phyloP scores from a whole-genome alignment of 2,888 invertebrate genomes.

The Lepeophtheirus nordmannii region DNA sequence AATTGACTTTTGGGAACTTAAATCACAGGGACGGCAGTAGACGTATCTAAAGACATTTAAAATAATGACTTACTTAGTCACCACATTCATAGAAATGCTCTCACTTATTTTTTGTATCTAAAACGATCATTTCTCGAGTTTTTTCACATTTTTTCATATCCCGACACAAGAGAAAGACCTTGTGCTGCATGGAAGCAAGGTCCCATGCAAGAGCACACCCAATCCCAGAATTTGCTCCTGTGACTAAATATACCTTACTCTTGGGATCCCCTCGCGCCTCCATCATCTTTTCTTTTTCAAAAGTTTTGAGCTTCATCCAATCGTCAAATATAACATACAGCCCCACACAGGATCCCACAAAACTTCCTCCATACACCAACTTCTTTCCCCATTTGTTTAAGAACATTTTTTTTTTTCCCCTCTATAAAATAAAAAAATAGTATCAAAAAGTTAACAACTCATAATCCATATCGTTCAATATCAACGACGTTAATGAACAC shows the following conservation, averaged over 20 bases:
- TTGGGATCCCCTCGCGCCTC: not conserved
- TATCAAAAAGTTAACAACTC: not conserved
- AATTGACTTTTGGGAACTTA: constrained; percentile 11
- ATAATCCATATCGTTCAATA: not conserved
- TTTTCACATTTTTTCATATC: constrained; percentile 20
- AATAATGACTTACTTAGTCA: not conserved
- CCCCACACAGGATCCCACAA: not conserved
- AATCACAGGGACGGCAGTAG: constrained; percentile 21
- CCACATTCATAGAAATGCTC: not conserved
- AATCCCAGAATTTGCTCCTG: constrained; percentile 19
- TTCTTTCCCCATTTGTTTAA: not conserved
- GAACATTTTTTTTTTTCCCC: not conserved
- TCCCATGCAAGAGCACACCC: not conserved
- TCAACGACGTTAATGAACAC: too few species aligned
- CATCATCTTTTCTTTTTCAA: not conserved
- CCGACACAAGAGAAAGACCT: constrained; percentile 16
- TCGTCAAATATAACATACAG: constrained; percentile 4
- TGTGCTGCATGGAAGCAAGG: not conserved
- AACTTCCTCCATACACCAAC: constrained; percentile 3
- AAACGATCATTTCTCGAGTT: constrained; percentile 6
- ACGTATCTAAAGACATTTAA: constrained; percentile 11
- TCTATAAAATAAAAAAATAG: not conserved
- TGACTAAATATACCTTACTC: constrained; percentile 9
- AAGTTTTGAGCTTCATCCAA: not conserved
- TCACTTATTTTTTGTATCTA: constrained; percentile 13